Evolutionary conservation across 1,140 invertebrate genomes (phyloP).

Genomic region (Archivesica marissinica): DNA sequence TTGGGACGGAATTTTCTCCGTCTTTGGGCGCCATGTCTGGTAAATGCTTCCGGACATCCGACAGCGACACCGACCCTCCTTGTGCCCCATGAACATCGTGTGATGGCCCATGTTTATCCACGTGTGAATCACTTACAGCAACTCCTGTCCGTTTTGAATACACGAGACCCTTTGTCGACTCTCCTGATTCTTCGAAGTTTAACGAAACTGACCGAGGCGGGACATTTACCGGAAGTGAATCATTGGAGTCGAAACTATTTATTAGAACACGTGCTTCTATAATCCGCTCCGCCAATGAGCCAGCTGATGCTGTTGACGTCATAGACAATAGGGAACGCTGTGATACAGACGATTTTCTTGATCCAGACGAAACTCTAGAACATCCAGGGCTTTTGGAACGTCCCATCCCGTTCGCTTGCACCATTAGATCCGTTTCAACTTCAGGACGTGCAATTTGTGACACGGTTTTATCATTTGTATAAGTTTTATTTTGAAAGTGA

Average conservation of each 20-base stretch:
- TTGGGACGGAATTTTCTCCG: constrained; percentile 38
- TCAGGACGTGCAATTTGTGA: not conserved
- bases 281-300: constrained; percentile 43
- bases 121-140: not conserved
- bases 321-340: constrained; percentile 15
- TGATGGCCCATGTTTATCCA: not conserved
- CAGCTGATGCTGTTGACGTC: constrained; percentile 32
- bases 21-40: constrained; percentile 4
- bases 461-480: not conserved
- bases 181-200: not conserved
- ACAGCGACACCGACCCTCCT: not conserved
- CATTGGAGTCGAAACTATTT: not conserved
- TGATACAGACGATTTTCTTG: constrained; percentile 18
- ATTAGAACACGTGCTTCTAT: constrained; percentile 17
- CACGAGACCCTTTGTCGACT: not conserved
- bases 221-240: not conserved
- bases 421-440: not conserved
- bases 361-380: not conserved
- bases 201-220: not conserved
- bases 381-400: not conserved
- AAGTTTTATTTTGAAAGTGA: not conserved
- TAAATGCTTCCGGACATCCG: not conserved
- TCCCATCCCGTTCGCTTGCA: not conserved
- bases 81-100: not conserved
- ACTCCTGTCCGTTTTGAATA: not conserved